Evolutionary conservation across 2,113 vertebrate species (phyloP).

Genomic region (Engystomops pustulosus): DNA sequence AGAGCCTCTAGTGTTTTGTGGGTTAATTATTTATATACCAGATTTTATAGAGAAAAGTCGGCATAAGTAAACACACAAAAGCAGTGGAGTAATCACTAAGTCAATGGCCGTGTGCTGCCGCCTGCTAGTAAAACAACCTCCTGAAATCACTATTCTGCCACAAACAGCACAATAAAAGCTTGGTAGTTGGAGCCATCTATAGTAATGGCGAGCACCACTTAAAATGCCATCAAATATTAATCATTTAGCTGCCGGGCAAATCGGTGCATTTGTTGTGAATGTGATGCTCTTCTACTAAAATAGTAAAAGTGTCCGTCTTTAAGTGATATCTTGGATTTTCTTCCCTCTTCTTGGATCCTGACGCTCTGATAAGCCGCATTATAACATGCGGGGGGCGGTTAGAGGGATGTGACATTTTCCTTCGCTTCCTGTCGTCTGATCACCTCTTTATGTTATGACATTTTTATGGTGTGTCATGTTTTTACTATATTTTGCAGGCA

Average conservation of each 20-base stretch:
- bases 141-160: constrained; percentile 11
- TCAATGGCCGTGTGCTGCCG: constrained; percentile 6
- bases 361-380: background rate
- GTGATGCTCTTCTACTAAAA: constrained; percentile 49
- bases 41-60: background rate
- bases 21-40: background rate
- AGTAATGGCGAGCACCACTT: constrained; percentile 56
- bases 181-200: constrained; percentile 49
- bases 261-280: constrained; percentile 59
- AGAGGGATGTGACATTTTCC: background rate
- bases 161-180: constrained; percentile 32
- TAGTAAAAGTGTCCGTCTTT: constrained; percentile 26
- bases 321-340: constrained; percentile 18
- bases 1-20: constrained; percentile 14
- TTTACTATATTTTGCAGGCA: background rate
- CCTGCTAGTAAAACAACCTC: constrained; percentile 2
- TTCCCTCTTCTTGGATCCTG: background rate
- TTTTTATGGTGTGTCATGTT: background rate
- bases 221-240: constrained; percentile 58
- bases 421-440: background rate
- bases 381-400: background rate
- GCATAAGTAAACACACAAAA: constrained; percentile 1
- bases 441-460: background rate
- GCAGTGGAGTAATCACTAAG: background rate
- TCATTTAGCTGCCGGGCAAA: constrained; percentile 58